Evolutionary conservation across 2,888 invertebrate species (phyloP).

Genomic region (Trisateles emortualis): DNA sequence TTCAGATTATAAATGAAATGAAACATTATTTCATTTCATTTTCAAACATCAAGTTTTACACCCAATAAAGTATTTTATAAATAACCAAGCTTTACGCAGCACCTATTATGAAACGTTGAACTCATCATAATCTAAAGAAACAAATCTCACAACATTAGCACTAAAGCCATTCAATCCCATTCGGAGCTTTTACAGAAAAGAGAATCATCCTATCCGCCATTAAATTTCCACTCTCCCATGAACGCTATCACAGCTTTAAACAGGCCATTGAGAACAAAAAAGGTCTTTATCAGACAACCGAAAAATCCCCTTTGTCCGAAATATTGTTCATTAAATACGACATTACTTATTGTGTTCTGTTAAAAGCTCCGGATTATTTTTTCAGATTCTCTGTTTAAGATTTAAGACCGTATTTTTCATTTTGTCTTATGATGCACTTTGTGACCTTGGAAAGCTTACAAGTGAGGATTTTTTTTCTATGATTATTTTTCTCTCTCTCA

Average conservation of each 20-base stretch:
- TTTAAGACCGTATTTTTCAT: not conserved
- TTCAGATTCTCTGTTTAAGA: not conserved
- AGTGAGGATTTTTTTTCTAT: no score
- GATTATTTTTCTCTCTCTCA: no score
- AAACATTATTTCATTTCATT: no score
- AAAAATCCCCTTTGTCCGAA: conserved; percentile 9
- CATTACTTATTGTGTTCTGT: conserved; percentile 13
- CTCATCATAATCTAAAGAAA: not conserved
- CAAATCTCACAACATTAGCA: conserved; percentile 3
- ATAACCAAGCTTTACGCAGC: no score
- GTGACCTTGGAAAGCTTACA: not conserved
- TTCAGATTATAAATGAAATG: no score
- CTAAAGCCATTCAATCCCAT: not conserved
- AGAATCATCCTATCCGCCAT: conserved; percentile 14
- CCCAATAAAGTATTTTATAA: no score
- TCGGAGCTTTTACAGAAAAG: not conserved
- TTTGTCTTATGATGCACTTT: not conserved
- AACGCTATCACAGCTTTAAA: conserved; percentile 21
- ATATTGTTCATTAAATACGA: conserved; percentile 18
- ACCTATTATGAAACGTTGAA: not conserved
- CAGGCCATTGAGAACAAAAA: conserved; percentile 15
- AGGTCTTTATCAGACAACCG: conserved; percentile 10
- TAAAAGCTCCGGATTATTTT: conserved; percentile 1
- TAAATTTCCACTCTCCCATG: conserved; percentile 24
- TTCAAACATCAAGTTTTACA: no score